Evolutionary conservation across 2,797 vertebrate genomes (phyloP), one percentile per base, ranked within the genome.

Genomic region (Bradypodion ventrale): DNA sequence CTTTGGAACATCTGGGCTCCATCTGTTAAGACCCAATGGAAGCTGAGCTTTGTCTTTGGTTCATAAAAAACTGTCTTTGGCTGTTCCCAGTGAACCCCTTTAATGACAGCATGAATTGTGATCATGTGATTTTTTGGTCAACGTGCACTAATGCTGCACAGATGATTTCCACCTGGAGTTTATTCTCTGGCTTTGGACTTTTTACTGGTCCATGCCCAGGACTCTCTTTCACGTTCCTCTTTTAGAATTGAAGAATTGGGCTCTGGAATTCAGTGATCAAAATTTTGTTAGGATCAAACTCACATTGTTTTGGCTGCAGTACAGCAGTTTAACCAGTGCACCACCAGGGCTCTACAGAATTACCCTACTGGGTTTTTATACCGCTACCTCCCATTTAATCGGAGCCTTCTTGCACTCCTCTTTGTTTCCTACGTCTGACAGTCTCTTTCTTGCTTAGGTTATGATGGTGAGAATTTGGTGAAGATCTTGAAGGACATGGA

Each of bases 401-500:
- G 15, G n/a, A 62, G 19, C 12, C 27, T 7, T 9, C n/a, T 10
- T 44, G 21, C 52, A 0, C 1, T 13, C 52, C 35, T 1, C 8
- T 5, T 37, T 1, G 21, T 21, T 59, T 40, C 23, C 44, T 16
- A 15, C 73, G 16, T 68, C n/a, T 68, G 27, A 70, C 46, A 10
- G 12, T n/a, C 42, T 15, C 2, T 4, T 27, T 70, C 0, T 8
- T 49, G 15, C 12, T 5, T 90, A 99, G 98, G 98, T 5, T 99
- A 99, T 32, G 97, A 98, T 0, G 98, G 98, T 1, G 93, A 97
- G 83, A 97, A 97, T 88, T 92, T 99, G 93, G 94, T 87, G 44
- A 97, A 97, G 86, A 96, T 98, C 87, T 95, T 99, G 91, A 98
- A 97, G 92, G 97, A 97, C 83, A 92, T 99, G 5, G 97, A 98